Evolutionary conservation across 1,140 invertebrate species (phyloP), one percentile per base, ranked within the genome.

Genomic region (Sipha flava): DNA sequence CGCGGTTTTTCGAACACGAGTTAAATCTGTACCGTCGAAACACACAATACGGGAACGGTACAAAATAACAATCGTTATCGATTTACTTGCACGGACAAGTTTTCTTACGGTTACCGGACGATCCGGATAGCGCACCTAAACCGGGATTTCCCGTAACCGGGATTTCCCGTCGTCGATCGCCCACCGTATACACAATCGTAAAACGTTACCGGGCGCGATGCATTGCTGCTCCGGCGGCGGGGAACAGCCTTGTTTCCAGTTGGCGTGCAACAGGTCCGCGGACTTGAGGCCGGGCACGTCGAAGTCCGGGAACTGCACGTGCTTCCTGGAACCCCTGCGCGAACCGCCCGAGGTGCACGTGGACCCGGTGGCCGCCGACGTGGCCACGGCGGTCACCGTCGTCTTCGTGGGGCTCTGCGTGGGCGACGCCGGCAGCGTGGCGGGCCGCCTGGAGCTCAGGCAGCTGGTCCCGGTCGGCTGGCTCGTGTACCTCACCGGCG

Each of bases 381-480:
- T 40, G 18, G 70, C 37, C 2, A 64, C 43, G 23, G 57, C 29
- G 18, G 70, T 47, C 2, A 64, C 43, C 4, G 66, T 70, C 0
- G 66, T 70, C 18, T 73, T 79, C 23, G 82, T 82, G 9, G 82
- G 83, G 59, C 82, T 82, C 26, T 81, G 80, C 12, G 82, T 82
- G 0, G 82, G 82, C n/a, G 81, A 81, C 14, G 80, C 81, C 21
- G 54, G 62, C 12, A 82, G 81, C 0, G 82, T 83, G 23, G 80
- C 80, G 10, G 81, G 81, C 45, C 83, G 31, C 21, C 82, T 52
- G 0, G 83, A 83, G 37, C 83, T 83, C 29, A 84, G 64, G 45
- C 82, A 82, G 37, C 82, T 83, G 16, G 83, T 83, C 1, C 80
- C 83, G 0, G 83, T 84, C 14, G 82, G 82, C 64, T 82, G 81